Evolutionary conservation across 2,888 invertebrate species (phyloP).

Genomic region (Podabrus alpinus): DNA sequence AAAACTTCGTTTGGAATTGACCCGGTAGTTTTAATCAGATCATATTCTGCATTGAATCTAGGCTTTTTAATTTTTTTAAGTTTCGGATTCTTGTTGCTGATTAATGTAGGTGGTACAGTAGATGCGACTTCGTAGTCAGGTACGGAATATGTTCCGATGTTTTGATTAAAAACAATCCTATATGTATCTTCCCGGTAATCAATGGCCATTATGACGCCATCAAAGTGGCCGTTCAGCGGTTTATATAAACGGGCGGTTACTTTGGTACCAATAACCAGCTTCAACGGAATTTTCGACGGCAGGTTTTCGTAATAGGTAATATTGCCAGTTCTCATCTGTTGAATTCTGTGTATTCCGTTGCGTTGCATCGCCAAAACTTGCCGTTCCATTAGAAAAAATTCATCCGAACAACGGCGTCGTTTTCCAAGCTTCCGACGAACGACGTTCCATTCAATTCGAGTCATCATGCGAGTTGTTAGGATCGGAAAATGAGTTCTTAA

Average conservation of each 20-base stretch:
- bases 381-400: conserved; percentile 95
- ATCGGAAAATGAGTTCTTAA: conserved; percentile 93
- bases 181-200: conserved; percentile 94
- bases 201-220: conserved; percentile 86
- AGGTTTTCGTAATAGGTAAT: conserved; percentile 79
- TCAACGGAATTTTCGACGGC: conserved; percentile 92
- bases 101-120: conserved; percentile 88
- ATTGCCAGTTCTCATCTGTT: conserved; percentile 86
- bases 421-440: conserved; percentile 96
- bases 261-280: conserved; percentile 94
- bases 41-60: conserved; percentile 66
- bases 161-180: conserved; percentile 90
- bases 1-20: conserved; percentile 84
- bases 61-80: conserved; percentile 78
- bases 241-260: conserved; percentile 86
- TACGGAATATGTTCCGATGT: conserved; percentile 93
- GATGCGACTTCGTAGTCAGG: conserved; percentile 96
- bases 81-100: conserved; percentile 81
- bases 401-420: conserved; percentile 89
- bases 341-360: conserved; percentile 88
- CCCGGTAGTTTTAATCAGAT: conserved; percentile 63
- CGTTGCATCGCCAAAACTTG: conserved; percentile 87
- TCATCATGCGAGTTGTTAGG: conserved; percentile 80
- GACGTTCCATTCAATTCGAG: conserved; percentile 93
- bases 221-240: conserved; percentile 95